Evolutionary conservation across 2,888 invertebrate genomes (phyloP).

Genomic region (Halocaridina rubra): DNA sequence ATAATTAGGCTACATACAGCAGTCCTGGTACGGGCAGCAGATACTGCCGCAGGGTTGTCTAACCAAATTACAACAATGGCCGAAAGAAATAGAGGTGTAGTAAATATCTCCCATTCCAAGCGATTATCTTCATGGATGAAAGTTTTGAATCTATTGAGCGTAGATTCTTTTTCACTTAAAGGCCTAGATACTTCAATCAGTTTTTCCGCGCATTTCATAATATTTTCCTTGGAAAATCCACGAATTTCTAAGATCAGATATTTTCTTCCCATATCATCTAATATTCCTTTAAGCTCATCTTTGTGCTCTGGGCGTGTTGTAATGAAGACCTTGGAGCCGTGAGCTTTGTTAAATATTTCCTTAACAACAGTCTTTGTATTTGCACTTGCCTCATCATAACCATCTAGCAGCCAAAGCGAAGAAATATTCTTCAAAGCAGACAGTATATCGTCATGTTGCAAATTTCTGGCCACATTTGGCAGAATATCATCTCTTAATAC

Average conservation of each 20-base stretch:
- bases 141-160: background rate
- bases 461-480: background rate
- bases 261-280: background rate
- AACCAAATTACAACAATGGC: conserved; percentile 1
- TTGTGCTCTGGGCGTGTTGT: background rate
- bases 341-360: background rate
- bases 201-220: background rate
- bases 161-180: background rate
- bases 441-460: background rate
- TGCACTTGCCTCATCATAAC: conserved; percentile 9
- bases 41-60: background rate
- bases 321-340: background rate
- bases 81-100: background rate
- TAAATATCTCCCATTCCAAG: background rate
- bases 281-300: background rate
- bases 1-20: background rate
- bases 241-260: background rate
- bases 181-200: background rate
- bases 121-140: background rate
- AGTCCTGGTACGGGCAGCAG: background rate
- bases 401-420: background rate
- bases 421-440: background rate
- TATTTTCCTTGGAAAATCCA: background rate
- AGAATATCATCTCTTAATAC: background rate
- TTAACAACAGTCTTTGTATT: background rate